Evolutionary conservation across 2,113 vertebrate species (phyloP).

Genomic region (Lepidiolamprologus cunningtoni): DNA sequence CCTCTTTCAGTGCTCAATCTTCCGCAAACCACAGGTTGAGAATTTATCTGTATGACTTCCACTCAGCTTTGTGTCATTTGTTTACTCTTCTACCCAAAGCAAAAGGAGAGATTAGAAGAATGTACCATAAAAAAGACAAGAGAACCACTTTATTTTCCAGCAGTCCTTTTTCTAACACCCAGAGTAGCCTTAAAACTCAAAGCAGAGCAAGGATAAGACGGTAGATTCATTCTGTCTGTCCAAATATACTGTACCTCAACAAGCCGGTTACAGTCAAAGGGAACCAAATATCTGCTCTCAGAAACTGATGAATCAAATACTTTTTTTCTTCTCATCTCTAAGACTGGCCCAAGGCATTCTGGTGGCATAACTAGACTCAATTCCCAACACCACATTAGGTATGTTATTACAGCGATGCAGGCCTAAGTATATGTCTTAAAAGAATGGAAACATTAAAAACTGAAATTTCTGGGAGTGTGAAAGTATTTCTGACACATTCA

Average conservation of each 20-base stretch:
- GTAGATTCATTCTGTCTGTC: neutral
- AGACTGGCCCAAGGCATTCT: neutral
- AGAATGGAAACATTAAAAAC: neutral
- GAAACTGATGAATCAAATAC: neutral
- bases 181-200: neutral
- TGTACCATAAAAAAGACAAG: neutral
- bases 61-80: conserved; percentile 28
- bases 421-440: neutral
- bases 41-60: conserved; percentile 30
- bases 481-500: neutral
- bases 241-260: neutral
- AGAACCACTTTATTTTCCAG: neutral
- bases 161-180: neutral
- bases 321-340: neutral
- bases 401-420: neutral
- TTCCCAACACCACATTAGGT: neutral
- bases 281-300: neutral
- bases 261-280: neutral
- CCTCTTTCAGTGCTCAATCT: conserved; percentile 15
- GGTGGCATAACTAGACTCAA: neutral
- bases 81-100: neutral
- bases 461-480: neutral
- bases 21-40: conserved; percentile 13
- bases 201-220: neutral
- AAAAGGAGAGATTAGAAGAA: neutral